Evolutionary conservation across 2,797 vertebrate species (phyloP).

Genomic region (Ptychobarbus kaznakovi): DNA sequence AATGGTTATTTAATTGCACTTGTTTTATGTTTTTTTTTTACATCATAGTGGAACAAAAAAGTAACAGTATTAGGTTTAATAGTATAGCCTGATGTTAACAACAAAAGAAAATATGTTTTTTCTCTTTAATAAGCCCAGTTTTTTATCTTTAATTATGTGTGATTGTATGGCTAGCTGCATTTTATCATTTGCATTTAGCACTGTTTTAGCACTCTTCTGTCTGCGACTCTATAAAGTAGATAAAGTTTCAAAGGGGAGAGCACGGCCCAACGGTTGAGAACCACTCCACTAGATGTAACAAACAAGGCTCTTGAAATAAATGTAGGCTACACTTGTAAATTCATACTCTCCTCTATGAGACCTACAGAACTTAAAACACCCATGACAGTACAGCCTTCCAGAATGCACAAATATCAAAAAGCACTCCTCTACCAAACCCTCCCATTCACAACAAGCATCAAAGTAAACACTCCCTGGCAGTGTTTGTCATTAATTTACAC

Average conservation of each 20-base stretch:
- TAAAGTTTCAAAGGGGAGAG: background rate
- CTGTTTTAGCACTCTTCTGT: background rate
- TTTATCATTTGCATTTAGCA: background rate
- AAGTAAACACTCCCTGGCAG: conserved; percentile 28
- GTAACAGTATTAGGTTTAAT: background rate
- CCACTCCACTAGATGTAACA: background rate
- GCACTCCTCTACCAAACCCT: background rate
- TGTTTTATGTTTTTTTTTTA: too few relatives aligned
- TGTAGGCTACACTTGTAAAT: background rate
- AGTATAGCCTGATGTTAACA: background rate
- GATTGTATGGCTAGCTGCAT: background rate
- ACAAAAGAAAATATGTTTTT: background rate
- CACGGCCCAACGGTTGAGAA: background rate
- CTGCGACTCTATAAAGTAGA: background rate
- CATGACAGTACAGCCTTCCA: conserved; percentile 10
- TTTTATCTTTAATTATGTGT: background rate
- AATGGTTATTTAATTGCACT: background rate
- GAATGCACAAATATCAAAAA: conserved; percentile 9
- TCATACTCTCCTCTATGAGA: conserved; percentile 12
- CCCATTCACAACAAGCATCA: conserved; percentile 9
- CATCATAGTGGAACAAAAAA: too few relatives aligned
- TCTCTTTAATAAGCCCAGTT: background rate
- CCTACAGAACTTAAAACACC: background rate
- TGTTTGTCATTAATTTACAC: conserved; percentile 31
- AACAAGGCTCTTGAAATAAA: conserved; percentile 25